These are phyloP conservation scores for Phenacoccus solenopsis DNA, from an alignment of 1,140 invertebrate species.

Conservation along the genomic window DNA sequence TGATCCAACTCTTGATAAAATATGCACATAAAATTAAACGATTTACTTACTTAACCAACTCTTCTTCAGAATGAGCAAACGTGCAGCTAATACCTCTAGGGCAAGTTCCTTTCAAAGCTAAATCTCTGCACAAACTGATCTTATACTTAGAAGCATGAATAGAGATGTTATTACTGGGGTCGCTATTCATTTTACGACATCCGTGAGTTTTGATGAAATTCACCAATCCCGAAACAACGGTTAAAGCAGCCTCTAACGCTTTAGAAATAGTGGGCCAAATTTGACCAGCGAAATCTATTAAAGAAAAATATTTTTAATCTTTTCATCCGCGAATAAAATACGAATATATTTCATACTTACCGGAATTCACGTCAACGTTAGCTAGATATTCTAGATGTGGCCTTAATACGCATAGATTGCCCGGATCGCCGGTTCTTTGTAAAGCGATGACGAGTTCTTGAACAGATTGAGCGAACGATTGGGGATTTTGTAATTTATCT, in stretches of 20 bases:
- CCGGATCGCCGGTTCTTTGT: conserved; percentile 81
- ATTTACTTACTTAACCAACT: conserved; percentile 55
- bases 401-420: conserved; percentile 60
- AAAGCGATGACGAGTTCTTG: conserved; percentile 85
- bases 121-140: conserved; percentile 74
- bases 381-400: conserved; percentile 73
- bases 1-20: too few relatives aligned
- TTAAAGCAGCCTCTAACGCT: conserved; percentile 64
- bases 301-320: background rate
- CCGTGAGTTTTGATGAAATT: conserved; percentile 73
- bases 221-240: conserved; percentile 69
- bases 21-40: too few relatives aligned
- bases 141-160: conserved; percentile 23
- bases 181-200: conserved; percentile 40
- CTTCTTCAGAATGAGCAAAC: conserved; percentile 82
- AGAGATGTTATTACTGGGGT: conserved; percentile 32
- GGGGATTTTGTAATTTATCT: conserved; percentile 81
- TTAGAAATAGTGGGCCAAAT: conserved; percentile 57
- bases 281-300: conserved; percentile 39
- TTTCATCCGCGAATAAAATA: too few relatives aligned
- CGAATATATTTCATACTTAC: conserved; percentile 33
- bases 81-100: conserved; percentile 76
- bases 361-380: conserved; percentile 66
- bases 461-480: conserved; percentile 68
- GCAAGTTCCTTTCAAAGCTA: conserved; percentile 61